A percentile compares a stretch with the other conserved stretches of the same genome.
phyloP scores from a whole-genome alignment of 1,140 invertebrate genomes.

The Matsumurasca onukii region DNA sequence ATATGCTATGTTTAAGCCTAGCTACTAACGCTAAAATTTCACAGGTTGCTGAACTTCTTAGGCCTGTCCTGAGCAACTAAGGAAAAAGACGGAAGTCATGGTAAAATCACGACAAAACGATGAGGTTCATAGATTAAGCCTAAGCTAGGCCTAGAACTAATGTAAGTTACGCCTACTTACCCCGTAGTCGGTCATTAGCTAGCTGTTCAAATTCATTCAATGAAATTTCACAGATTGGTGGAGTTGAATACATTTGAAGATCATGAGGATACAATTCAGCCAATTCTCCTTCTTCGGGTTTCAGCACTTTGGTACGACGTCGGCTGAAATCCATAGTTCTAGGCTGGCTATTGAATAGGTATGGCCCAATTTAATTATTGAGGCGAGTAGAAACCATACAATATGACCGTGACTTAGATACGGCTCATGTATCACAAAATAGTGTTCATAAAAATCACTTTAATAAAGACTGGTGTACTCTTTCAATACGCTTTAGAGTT shows the following conservation, averaged over 20 bases:
- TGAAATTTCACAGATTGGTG: conserved; percentile 71
- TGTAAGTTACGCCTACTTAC: conserved; percentile 49
- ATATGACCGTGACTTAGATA: too few species aligned
- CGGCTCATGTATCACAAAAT: too few species aligned
- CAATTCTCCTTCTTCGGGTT: conserved; percentile 18
- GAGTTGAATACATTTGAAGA: conserved; percentile 76
- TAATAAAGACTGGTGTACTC: too few species aligned
- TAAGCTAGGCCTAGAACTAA: conserved; percentile 44
- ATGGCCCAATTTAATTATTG: too few species aligned
- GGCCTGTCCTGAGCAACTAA: neutral
- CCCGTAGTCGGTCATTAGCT: conserved; percentile 79
- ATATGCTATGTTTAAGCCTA: neutral
- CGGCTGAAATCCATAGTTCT: conserved; percentile 33
- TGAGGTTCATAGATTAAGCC: neutral
- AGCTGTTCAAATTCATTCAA: conserved; percentile 86
- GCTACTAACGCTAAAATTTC: too few species aligned
- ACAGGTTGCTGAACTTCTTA: too few species aligned
- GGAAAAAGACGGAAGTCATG: neutral
- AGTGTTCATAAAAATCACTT: too few species aligned
- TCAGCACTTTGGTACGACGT: conserved; percentile 28
- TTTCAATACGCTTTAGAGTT: too few species aligned
- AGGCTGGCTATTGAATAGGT: too few species aligned
- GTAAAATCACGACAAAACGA: neutral
- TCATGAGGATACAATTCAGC: conserved; percentile 62
- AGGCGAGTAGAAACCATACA: too few species aligned